Base-by-base conservation (phyloP, 2,888 invertebrate species). In the Lochmaea crataegi region DNA sequence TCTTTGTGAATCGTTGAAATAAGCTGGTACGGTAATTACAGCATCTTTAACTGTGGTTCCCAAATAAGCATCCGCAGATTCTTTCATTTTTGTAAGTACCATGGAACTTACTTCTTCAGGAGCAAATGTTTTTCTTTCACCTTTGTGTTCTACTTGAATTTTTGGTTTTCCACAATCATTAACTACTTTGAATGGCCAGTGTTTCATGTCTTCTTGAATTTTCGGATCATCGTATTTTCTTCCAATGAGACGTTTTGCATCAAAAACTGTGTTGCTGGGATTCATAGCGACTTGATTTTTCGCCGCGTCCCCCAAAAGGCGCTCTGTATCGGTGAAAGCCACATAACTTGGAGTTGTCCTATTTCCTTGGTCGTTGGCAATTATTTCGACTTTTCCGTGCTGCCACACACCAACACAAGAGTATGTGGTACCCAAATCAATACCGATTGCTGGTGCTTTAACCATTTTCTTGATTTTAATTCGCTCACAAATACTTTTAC, bases 401-500 rank as follows among this genome's bases (percentile, higher is more conserved):
- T 94, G 93, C 88, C 93, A 95, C 16, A 94, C 93, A 60, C 92
- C 94, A 65, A 94, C 94, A 83, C 94, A 94, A 68, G 95, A 95
- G 87, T 93, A 96, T 7, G 96, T 96, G 53, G 96, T 96, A 81
- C 96, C 96, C 84, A 96, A 89, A 89, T 94, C 94, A 81, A 94
- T 96, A 81, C 94, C 94, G 82, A 94, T 89, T 79, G 92, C 91
- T 78, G 90, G 89, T 80, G 86, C 84, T 83, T 89, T 82, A 69
- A 65, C 65, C 71, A 71, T 71, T 63, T 61, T 66, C n/a, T 41
- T n/a, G 41, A 41, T 61, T 16, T 61, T n/a, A 61, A n/a, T 41
- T 32, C 61, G 16, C 61, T 16, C 41, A 16, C 38, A 38, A 38
- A 61, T 61, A 61, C 16, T 61, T 61, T 58, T 9, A 61, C 41